Conservation (phyloP, 2,113 vertebrate species). For the Oncorhynchus clarkii region DNA sequence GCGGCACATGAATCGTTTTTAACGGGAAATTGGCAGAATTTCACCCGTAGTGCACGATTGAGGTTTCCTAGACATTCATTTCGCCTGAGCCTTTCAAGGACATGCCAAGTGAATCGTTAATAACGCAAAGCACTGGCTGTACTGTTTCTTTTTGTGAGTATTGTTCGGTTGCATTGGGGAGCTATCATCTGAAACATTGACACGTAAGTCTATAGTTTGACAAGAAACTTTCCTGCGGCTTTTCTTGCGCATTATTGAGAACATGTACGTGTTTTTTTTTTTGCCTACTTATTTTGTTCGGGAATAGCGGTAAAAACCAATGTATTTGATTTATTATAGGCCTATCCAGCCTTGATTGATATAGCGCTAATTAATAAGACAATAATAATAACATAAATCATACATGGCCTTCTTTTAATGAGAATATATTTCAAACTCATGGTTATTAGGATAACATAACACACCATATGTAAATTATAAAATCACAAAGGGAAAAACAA, state of each 20-base stretch:
- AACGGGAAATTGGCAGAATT: slow-evolving; percentile 28
- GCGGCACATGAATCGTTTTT: slow-evolving; percentile 16
- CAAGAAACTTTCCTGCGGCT: background rate
- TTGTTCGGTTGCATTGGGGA: background rate
- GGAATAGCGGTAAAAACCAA: background rate
- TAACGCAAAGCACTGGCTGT: slow-evolving; percentile 41
- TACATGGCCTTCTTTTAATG: background rate
- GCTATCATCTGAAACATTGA: background rate
- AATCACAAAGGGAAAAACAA: background rate
- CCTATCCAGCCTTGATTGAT: background rate
- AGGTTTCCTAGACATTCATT: slow-evolving; percentile 50
- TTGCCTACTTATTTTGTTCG: background rate
- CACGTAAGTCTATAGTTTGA: background rate
- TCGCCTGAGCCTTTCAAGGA: slow-evolving; percentile 46
- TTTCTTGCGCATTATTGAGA: background rate
- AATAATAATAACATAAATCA: background rate
- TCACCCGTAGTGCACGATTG: slow-evolving; percentile 37
- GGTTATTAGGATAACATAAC: no score
- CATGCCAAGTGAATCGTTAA: slow-evolving; percentile 55
- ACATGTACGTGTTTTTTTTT: background rate
- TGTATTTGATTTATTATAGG: background rate
- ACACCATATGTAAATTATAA: background rate
- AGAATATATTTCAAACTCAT: background rate
- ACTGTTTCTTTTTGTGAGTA: slow-evolving; percentile 45
- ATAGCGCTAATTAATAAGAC: background rate